Conservation (phyloP, 2,797 vertebrate genomes). For the Decapterus maruadsi region DNA sequence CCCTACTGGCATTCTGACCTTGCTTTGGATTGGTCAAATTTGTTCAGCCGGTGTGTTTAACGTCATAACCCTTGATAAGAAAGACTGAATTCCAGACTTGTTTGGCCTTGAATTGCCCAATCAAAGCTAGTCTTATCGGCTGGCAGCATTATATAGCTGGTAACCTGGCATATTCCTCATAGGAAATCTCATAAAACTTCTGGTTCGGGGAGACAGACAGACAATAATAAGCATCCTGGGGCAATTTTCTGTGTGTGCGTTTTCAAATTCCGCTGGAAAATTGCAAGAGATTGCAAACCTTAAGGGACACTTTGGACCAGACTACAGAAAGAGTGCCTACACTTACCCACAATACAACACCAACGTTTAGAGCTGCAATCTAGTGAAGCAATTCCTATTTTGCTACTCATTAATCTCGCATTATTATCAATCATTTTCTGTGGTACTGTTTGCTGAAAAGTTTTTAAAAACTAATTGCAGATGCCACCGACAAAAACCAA, state of each 20-base stretch:
- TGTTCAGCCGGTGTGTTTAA: conserved; percentile 43
- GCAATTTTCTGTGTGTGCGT: conserved; percentile 10
- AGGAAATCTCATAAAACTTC: conserved; percentile 40
- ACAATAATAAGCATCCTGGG: conserved; percentile 16
- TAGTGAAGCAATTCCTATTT: neutral
- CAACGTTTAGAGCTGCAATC: neutral
- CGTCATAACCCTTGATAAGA: conserved; percentile 71
- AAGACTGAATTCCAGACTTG: conserved; percentile 56
- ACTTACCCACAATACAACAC: neutral
- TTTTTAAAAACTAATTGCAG: conserved; percentile 10
- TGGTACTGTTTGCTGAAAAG: neutral
- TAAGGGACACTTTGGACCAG: neutral
- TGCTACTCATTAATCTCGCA: neutral
- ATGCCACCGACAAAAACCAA: neutral
- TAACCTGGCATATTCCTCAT: neutral
- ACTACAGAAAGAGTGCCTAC: neutral
- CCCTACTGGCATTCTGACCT: conserved; percentile 58
- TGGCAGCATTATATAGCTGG: conserved; percentile 38
- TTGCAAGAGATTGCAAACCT: neutral
- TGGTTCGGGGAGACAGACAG: conserved; percentile 1
- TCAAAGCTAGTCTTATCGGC: conserved; percentile 50
- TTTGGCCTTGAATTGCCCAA: conserved; percentile 61
- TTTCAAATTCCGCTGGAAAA: conserved; percentile 21
- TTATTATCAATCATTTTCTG: neutral
- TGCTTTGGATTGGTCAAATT: conserved; percentile 55